These are phyloP conservation scores for Achatina immaculata DNA, from an alignment of 1,140 invertebrate genomes.

Conservation along the genomic window DNA sequence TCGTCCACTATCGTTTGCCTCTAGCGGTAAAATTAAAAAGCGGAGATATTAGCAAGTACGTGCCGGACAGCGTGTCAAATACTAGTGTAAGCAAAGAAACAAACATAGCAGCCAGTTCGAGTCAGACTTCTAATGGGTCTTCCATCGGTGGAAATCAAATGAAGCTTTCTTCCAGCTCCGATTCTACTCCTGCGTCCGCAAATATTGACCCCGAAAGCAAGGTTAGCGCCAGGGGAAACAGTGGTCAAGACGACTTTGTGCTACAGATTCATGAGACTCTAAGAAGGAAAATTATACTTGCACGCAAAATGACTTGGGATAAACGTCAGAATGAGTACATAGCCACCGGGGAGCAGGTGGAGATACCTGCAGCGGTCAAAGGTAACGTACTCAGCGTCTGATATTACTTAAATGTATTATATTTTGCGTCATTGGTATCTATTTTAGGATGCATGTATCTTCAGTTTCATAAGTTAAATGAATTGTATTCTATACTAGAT, in stretches of 20 bases:
- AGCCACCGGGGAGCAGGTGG: constrained; percentile 49
- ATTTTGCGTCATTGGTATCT: too few species aligned
- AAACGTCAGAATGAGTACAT: constrained; percentile 53
- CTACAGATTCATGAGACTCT: constrained; percentile 51
- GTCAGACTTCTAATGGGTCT: not conserved
- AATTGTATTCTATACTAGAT: too few species aligned
- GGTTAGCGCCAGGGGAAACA: not conserved
- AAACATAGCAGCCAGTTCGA: not conserved
- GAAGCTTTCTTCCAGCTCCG: not conserved
- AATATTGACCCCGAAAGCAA: not conserved
- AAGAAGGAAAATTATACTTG: constrained; percentile 49
- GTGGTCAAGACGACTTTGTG: constrained; percentile 31
- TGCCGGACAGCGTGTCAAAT: not conserved
- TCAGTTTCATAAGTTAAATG: too few species aligned
- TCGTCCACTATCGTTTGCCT: constrained; percentile 39
- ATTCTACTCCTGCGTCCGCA: not conserved
- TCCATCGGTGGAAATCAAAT: not conserved
- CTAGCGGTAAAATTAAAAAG: constrained; percentile 39
- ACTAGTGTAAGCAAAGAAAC: not conserved
- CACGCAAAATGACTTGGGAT: constrained; percentile 55
- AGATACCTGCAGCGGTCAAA: constrained; percentile 53
- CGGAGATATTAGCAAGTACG: constrained; percentile 41
- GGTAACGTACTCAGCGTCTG: too few species aligned
- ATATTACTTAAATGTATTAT: too few species aligned
- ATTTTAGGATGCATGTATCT: too few species aligned